Conservation (phyloP, 2,888 invertebrate species). For the Lochmaea crataegi region DNA sequence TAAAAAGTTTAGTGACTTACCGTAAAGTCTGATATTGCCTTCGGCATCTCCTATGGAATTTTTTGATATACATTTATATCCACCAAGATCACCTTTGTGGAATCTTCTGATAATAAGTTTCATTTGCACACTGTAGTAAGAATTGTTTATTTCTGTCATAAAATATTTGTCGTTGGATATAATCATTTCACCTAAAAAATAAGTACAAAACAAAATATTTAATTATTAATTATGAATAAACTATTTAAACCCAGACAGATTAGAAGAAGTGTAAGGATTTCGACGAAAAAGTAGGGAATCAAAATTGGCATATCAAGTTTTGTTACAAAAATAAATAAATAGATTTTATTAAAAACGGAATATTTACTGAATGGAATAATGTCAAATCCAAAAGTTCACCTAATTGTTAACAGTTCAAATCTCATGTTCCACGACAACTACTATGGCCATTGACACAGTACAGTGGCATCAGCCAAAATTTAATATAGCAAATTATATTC, state of each 20-base stretch:
- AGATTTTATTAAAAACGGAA: too few relatives aligned
- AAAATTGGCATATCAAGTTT: too few relatives aligned
- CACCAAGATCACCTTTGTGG: slow-evolving; percentile 82
- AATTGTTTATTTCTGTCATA: slow-evolving; percentile 83
- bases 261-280: too few relatives aligned
- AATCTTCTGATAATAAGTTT: slow-evolving; percentile 80
- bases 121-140: slow-evolving; percentile 89
- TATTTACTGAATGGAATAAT: too few relatives aligned
- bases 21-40: slow-evolving; percentile 88
- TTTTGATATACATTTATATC: slow-evolving; percentile 92
- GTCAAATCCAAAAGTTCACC: too few relatives aligned
- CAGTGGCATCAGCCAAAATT: too few relatives aligned
- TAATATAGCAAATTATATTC: too few relatives aligned
- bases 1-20: slow-evolving; percentile 68
- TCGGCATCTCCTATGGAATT: slow-evolving; percentile 93
- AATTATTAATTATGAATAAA: not conserved
- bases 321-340: too few relatives aligned
- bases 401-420: too few relatives aligned
- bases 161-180: slow-evolving; percentile 87
- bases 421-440: too few relatives aligned
- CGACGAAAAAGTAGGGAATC: too few relatives aligned
- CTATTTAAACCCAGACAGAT: not conserved
- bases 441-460: too few relatives aligned
- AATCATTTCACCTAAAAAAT: slow-evolving; percentile 86
- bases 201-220: slow-evolving; percentile 16